Base-by-base conservation (phyloP, 2,888 invertebrate genomes). In the Cephonodes hylas region DNA sequence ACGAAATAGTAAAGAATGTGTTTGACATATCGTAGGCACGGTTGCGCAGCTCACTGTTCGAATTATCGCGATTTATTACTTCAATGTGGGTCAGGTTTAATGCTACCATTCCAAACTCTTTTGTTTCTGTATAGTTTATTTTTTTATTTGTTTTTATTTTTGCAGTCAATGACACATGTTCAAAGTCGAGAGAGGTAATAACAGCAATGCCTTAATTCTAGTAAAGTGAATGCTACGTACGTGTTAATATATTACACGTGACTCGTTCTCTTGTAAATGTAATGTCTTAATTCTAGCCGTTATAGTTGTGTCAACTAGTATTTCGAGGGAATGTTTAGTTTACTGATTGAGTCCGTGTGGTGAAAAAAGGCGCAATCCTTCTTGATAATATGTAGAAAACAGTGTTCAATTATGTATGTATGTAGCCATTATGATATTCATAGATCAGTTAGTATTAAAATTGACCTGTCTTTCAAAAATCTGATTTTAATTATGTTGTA, bases 41-140 rank as follows among this genome's bases (percentile, higher is more conserved):
- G 63, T 66, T 63, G 60, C 59, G 38, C 64, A 60, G 68, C 70
- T 63, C 64, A 71, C 67, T 64, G 62, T 56, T 58, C 53, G 25
- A 66, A 69, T 70, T 63, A 68, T 64, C 66, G 64, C 63, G 62
- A 67, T 58, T 67, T 63, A 69, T 71, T 71, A 68, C 68, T 57
- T 58, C 42, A 53, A 77, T 75, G 72, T 78, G 42, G 77, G 73
- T 79, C 78, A 79, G 72, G 64, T 74, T 76, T 78, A 69, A 74
- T 75, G 69, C 70, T 77, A 77, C 74, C 71, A 69, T 61, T 62
- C 62, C 48, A 68, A 69, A 66, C 69, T 68, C 58, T 66, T 67
- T 63, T 65, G 20, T 62, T 66, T 58, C 10, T 48, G 42, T 46
- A 46, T 31, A 31, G 31, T 31, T 31, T 10, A 18, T 31, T n/a